Conservation (phyloP, 2,113 vertebrate species). For the Glaucidium brasilianum region DNA sequence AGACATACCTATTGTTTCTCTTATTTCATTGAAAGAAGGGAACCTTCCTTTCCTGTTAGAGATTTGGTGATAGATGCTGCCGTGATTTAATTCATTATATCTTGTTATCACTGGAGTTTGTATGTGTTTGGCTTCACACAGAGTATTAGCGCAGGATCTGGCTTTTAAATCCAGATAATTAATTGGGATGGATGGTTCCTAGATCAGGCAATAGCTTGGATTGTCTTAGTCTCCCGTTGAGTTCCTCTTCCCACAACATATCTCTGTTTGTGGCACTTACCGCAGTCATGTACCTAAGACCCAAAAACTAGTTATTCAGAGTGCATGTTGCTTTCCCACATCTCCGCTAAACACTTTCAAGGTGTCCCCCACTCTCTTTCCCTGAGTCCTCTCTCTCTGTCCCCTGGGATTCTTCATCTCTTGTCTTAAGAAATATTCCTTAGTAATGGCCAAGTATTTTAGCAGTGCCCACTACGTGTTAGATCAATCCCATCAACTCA, state of each 20-base stretch:
- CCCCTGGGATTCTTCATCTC: neutral
- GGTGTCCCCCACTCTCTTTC: neutral
- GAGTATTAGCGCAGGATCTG: neutral
- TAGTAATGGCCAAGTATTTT: neutral
- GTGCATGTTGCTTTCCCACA: neutral
- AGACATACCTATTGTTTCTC: neutral
- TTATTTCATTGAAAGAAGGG: neutral
- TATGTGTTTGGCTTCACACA: neutral
- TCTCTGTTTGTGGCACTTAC: neutral
- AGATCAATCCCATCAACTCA: neutral
- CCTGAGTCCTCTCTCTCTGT: neutral
- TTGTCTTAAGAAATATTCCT: neutral
- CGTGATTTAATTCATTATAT: neutral
- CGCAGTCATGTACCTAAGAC: neutral
- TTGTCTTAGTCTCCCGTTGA: neutral
- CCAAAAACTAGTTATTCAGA: neutral
- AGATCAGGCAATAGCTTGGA: neutral
- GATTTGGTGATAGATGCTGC: neutral
- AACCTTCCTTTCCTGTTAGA: neutral
- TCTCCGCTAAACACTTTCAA: neutral
- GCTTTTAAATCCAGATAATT: neutral
- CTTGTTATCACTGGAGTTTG: neutral
- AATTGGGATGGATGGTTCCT: neutral
- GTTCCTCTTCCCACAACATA: accelerated
- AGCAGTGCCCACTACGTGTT: accelerated